phyloP scores from a whole-genome alignment of 35 echinoderm and acorn worm genomes.

The Amphiura filiformis region DNA sequence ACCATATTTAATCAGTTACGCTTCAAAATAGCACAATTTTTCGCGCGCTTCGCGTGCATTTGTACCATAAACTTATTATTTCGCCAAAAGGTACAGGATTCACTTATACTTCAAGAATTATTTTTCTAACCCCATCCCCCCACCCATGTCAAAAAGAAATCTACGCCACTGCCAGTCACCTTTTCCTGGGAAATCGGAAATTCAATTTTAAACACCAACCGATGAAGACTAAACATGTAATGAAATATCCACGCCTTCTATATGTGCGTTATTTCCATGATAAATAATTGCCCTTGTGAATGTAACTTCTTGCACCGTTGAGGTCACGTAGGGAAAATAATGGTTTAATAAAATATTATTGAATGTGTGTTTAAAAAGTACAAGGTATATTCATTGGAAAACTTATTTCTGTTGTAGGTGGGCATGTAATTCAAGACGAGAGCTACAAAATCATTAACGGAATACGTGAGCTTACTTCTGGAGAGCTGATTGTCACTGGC shows the following conservation, averaged over 20 bases:
- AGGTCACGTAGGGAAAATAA: not conserved
- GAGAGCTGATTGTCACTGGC: not conserved
- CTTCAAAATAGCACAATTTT: no score
- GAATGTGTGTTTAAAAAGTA: no score
- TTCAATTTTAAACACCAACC: not conserved
- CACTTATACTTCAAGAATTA: no score
- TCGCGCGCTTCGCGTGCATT: no score
- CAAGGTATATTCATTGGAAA: not conserved
- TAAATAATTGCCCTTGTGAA: not conserved
- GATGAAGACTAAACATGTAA: no score
- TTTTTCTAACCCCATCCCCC: no score
- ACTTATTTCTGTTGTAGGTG: slow-evolving; percentile 14
- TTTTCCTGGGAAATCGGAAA: not conserved
- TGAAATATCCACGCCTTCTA: not conserved
- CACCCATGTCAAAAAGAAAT: no score
- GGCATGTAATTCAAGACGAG: slow-evolving; percentile 25
- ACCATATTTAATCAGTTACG: no score
- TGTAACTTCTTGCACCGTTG: not conserved
- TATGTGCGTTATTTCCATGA: not conserved
- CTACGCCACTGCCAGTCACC: no score
- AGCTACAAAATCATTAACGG: not conserved
- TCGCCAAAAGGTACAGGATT: no score
- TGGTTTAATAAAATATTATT: not conserved
- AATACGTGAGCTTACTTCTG: not conserved
- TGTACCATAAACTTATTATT: no score